Evolutionary conservation across 2,888 invertebrate genomes (phyloP).

Genomic region (Lasioglossum villosulum): DNA sequence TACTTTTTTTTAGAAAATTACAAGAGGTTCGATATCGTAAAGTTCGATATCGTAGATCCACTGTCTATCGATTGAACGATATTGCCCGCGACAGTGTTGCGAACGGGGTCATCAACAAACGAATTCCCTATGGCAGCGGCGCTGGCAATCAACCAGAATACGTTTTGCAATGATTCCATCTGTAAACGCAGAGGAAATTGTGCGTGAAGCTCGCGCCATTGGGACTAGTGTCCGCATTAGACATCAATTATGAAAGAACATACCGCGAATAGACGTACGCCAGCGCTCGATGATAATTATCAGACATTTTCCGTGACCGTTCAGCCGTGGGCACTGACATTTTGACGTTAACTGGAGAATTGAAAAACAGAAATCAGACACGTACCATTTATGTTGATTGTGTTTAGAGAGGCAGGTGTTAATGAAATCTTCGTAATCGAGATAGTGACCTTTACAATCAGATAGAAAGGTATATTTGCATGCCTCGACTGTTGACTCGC

Average conservation of each 20-base stretch:
- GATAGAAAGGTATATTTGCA: neutral
- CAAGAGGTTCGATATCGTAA: neutral
- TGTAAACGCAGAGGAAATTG: constrained; percentile 65
- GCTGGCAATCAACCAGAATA: constrained; percentile 21
- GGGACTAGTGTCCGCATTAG: constrained; percentile 45
- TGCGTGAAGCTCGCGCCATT: constrained; percentile 62
- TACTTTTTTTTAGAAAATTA: neutral
- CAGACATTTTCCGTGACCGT: constrained; percentile 68
- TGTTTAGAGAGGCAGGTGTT: constrained; percentile 34
- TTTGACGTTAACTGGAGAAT: constrained; percentile 73
- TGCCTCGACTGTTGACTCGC: neutral
- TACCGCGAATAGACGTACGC: constrained; percentile 46
- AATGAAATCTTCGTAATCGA: constrained; percentile 35
- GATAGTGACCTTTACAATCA: neutral
- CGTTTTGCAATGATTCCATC: constrained; percentile 63
- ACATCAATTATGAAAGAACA: constrained; percentile 68
- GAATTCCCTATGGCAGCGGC: constrained; percentile 15
- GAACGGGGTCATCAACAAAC: constrained; percentile 25
- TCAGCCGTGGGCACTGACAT: constrained; percentile 77
- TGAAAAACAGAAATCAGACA: constrained; percentile 55
- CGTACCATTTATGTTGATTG: constrained; percentile 24
- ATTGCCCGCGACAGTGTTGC: constrained; percentile 25
- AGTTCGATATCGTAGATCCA: neutral
- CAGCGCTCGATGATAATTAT: constrained; percentile 69
- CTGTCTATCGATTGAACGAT: neutral